Conservation (phyloP, 2,113 vertebrate species). For the Colistium nudipinnis region DNA sequence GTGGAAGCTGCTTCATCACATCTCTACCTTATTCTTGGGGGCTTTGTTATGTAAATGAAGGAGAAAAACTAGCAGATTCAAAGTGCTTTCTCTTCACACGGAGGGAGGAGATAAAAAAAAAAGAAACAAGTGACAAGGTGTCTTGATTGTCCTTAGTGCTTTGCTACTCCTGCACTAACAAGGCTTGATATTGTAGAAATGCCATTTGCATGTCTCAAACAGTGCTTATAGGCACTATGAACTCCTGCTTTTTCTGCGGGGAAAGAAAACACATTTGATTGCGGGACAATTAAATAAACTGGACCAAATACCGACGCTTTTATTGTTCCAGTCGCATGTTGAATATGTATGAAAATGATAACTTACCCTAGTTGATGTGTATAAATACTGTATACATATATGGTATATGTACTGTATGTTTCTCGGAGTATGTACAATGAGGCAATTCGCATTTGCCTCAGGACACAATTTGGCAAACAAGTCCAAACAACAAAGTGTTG, state of each 20-base stretch:
- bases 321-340: slow-evolving; percentile 12
- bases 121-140: slow-evolving; percentile 93
- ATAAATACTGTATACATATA: too few species aligned
- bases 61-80: slow-evolving; percentile 94
- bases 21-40: slow-evolving; percentile 92
- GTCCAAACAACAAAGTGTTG: neutral
- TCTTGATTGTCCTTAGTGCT: slow-evolving; percentile 95
- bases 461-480: neutral
- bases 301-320: neutral
- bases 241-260: slow-evolving; percentile 75
- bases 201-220: slow-evolving; percentile 92
- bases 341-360: slow-evolving; percentile 27
- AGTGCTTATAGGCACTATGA: slow-evolving; percentile 89
- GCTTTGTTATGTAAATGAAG: slow-evolving; percentile 99
- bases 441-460: neutral
- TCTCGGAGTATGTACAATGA: too few species aligned
- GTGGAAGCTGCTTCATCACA: slow-evolving; percentile 86
- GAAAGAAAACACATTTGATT: slow-evolving; percentile 29
- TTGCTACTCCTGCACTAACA: slow-evolving; percentile 93
- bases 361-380: too few species aligned
- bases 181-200: slow-evolving; percentile 96
- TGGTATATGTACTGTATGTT: too few species aligned
- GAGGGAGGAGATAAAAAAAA: slow-evolving; percentile 91
- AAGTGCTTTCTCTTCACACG: slow-evolving; percentile 96
- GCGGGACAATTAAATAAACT: slow-evolving; percentile 38